These are phyloP conservation scores for Gallinago media DNA, from an alignment of 2,113 vertebrate species.

Conservation along the genomic window DNA sequence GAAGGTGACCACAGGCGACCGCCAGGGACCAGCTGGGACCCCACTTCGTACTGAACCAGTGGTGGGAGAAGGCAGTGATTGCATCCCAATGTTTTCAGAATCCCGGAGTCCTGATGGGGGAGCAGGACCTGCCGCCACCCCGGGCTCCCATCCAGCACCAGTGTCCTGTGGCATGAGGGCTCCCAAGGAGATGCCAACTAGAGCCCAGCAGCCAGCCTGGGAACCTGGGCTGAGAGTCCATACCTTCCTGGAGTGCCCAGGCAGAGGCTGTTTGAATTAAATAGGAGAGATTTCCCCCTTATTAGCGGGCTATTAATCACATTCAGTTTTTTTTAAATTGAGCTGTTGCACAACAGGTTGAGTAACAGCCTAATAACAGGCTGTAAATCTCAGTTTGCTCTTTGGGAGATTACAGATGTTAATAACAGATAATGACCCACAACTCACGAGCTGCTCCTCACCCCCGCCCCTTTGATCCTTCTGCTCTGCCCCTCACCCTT, in stretches of 20 bases:
- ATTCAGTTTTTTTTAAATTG: slow-evolving; percentile 12
- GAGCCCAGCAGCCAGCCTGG: background rate
- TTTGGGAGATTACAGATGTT: slow-evolving; percentile 69
- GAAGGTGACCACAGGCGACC: background rate
- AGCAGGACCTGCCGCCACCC: background rate
- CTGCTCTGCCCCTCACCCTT: background rate
- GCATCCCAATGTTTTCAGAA: background rate
- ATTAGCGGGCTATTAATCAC: slow-evolving; percentile 66
- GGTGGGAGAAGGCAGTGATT: rapidly evolving
- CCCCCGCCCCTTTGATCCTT: slow-evolving; percentile 47
- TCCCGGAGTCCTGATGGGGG: background rate
- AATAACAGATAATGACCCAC: slow-evolving; percentile 70
- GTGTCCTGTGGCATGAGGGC: background rate
- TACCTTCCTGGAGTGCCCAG: slow-evolving; percentile 29
- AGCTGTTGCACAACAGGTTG: slow-evolving; percentile 68
- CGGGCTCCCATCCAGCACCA: rapidly evolving
- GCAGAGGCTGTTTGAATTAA: slow-evolving; percentile 44
- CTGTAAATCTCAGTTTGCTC: slow-evolving; percentile 72
- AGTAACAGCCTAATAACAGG: slow-evolving; percentile 70
- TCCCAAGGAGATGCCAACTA: background rate
- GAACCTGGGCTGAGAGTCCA: background rate
- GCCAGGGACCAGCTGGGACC: background rate
- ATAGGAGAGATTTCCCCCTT: slow-evolving; percentile 66
- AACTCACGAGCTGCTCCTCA: slow-evolving; percentile 47
- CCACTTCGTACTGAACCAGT: rapidly evolving